Conservation (phyloP, 2,888 invertebrate species). For the Nephrotoma appendiculata region DNA sequence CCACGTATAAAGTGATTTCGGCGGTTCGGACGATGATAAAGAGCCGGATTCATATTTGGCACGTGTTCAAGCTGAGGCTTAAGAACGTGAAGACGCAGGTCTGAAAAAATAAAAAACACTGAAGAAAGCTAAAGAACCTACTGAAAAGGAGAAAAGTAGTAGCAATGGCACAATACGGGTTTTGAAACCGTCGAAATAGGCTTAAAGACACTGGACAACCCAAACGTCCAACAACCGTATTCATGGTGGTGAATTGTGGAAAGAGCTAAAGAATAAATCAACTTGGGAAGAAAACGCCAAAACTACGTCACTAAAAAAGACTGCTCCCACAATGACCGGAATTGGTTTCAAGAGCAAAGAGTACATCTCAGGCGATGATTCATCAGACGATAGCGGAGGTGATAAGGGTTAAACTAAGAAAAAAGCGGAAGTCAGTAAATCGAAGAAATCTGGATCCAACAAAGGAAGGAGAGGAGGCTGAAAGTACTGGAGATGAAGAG, state of each 20-base stretch:
- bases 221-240: constrained; percentile 79
- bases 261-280: constrained; percentile 68
- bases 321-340: background rate
- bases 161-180: constrained; percentile 10
- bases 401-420: constrained; percentile 13
- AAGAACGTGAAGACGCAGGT: constrained; percentile 51
- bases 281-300: constrained; percentile 81
- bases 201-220: constrained; percentile 73
- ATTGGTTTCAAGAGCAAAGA: constrained; percentile 76
- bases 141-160: constrained; percentile 28
- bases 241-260: constrained; percentile 88
- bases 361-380: constrained; percentile 69
- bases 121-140: constrained; percentile 34
- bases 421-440: constrained; percentile 19
- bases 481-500: background rate
- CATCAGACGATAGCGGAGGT: constrained; percentile 40
- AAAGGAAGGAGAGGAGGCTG: background rate
- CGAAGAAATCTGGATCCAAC: background rate
- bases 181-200: constrained; percentile 46
- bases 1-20: constrained; percentile 72
- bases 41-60: constrained; percentile 94
- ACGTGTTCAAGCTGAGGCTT: constrained; percentile 89
- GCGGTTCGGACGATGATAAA: constrained; percentile 83
- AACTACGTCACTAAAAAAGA: background rate
- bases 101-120: constrained; percentile 43